phyloP scores from a whole-genome alignment of 2,797 vertebrate species.

The Galagoides demidoff region DNA sequence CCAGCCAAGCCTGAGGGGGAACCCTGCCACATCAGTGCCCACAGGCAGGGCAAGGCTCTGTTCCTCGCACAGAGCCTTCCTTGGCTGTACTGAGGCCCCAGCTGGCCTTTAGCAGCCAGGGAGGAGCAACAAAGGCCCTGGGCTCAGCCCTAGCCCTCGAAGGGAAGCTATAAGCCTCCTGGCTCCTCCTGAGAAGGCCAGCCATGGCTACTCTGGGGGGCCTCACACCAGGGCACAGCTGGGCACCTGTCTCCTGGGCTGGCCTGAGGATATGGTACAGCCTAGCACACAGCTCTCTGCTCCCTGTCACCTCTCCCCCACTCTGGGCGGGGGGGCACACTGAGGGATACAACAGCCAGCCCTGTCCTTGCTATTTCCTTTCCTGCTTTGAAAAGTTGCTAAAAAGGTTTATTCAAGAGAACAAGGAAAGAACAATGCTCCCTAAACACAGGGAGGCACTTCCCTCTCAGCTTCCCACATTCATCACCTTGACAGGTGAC shows the following conservation, averaged over 20 bases:
- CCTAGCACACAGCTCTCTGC: not conserved
- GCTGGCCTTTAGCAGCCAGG: not conserved
- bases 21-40: too few species aligned
- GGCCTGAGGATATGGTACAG: not conserved
- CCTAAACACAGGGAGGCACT: slow-evolving; percentile 83
- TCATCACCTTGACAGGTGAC: slow-evolving; percentile 89
- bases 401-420: slow-evolving; percentile 84
- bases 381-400: slow-evolving; percentile 83
- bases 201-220: too few species aligned
- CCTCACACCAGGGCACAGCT: not conserved
- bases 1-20: not conserved
- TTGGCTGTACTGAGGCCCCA: not conserved
- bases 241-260: not conserved
- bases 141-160: not conserved
- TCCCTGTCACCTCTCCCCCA: not conserved
- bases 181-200: not conserved
- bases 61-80: not conserved
- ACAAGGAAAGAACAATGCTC: slow-evolving; percentile 85
- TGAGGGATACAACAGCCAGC: slow-evolving; percentile 53
- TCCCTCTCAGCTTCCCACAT: slow-evolving; percentile 83
- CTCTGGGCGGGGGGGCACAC: not conserved
- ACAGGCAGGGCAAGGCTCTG: not conserved
- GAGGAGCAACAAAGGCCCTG: not conserved
- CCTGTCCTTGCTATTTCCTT: slow-evolving; percentile 71
- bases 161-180: not conserved